A percentile compares a stretch with the other conserved stretches of the same genome.
Conservation (phyloP, 2,888 invertebrate genomes). For the Nomada ruficornis region DNA sequence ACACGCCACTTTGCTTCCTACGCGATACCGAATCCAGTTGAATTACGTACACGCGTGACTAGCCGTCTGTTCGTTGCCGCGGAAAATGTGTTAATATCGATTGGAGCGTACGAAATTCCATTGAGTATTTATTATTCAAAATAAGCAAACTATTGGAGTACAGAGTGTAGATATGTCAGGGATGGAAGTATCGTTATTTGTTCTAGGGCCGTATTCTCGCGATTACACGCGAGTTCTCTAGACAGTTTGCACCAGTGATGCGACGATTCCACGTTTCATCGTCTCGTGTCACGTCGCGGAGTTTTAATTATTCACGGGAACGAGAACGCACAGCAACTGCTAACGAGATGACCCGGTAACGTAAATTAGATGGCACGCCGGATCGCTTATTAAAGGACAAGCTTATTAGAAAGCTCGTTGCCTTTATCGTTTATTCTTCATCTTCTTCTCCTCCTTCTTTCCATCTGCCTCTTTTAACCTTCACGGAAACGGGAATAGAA, state of each 20-base stretch:
- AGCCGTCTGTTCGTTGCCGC: too few relatives aligned
- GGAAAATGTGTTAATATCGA: too few relatives aligned
- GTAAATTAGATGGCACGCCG: slow-evolving; percentile 52
- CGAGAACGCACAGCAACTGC: slow-evolving; percentile 34
- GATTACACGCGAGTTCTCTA: background rate
- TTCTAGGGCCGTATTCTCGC: background rate
- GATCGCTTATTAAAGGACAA: slow-evolving; percentile 54
- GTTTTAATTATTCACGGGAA: slow-evolving; percentile 58
- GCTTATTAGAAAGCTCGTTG: slow-evolving; percentile 60
- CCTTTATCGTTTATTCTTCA: slow-evolving; percentile 11
- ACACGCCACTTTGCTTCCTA: slow-evolving; percentile 1
- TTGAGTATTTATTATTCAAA: too few relatives aligned
- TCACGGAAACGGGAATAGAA: slow-evolving; percentile 28
- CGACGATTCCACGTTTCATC: slow-evolving; percentile 30
- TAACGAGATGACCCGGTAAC: slow-evolving; percentile 58
- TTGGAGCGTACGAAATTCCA: too few relatives aligned
- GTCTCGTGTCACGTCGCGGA: slow-evolving; percentile 37
- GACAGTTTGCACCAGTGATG: background rate
- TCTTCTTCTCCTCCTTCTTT: background rate
- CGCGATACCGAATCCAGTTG: too few relatives aligned
- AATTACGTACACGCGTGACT: too few relatives aligned
- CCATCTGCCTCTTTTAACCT: background rate
- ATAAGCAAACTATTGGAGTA: too few relatives aligned
- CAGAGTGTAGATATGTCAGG: background rate
- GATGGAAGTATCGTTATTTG: background rate